Evolutionary conservation across 2,888 invertebrate species (phyloP), one percentile per base, ranked within the genome.

Genomic region (Macaria liturata): DNA sequence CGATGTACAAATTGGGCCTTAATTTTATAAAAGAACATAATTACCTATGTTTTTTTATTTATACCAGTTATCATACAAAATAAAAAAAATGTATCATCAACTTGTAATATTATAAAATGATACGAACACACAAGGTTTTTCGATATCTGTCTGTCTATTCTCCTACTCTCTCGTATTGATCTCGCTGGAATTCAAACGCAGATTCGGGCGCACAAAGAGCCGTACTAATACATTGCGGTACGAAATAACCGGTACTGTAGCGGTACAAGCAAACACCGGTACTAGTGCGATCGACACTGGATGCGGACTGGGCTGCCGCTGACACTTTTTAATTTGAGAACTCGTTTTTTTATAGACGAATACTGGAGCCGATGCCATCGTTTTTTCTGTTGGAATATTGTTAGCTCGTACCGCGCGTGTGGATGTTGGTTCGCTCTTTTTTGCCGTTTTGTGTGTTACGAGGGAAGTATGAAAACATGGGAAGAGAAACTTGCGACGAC

Each of bases 251-350:
- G 42, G 44, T 47, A 34, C n/a, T 43, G 42, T 40, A 20, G 9
- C 20, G 53, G 31, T 54, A 57, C 45, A 37, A 47, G 49, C 34
- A 58, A 62, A 62, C 66, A 61, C 59, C 63, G 50, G 63, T 61
- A 66, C 61, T 68, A 58, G 67, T 71, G 75, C 71, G 70, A 76
- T 77, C 77, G 72, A 74, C 74, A 77, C 74, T 65, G 58, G 45
- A 57, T 49, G 46, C 55, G 54, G 50, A 50, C 57, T 62, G 49
- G 42, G 47, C 75, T 78, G 77, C 58, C 66, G 64, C 67, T 80
- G 81, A 78, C 81, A 80, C 77, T 75, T 81, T 80, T 82, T 79
- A 78, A 81, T 80, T 80, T 77, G 72, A 69, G 70, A 68, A 66
- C 64, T 62, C 50, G 57, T 60, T 75, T 75, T 76, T 78, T 68